Percentiles rank a stretch among this genome's conserved stretches.
These are phyloP conservation scores for Coreoperca whiteheadi DNA, from an alignment of 2,113 vertebrate genomes.

Conservation along the genomic window DNA sequence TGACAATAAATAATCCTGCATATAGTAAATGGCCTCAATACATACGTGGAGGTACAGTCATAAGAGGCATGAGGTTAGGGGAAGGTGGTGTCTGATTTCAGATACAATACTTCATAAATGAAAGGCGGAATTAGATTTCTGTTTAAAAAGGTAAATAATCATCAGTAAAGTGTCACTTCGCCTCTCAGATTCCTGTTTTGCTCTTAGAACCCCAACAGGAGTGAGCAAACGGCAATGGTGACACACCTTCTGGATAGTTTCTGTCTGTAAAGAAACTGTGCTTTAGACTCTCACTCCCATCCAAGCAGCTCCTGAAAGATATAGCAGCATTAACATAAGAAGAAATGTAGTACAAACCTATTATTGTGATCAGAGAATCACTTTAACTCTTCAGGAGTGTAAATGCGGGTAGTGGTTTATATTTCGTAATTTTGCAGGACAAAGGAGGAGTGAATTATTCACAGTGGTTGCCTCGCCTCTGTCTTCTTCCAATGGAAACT, in stretches of 20 bases:
- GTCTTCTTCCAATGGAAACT: neutral
- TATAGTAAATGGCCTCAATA: neutral
- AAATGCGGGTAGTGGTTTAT: neutral
- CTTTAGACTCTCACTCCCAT: neutral
- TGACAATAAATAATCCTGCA: neutral
- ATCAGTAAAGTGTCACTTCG: neutral
- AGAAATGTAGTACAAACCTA: neutral
- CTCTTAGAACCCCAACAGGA: neutral
- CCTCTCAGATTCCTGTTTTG: neutral
- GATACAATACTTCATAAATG: neutral
- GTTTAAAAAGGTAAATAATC: neutral
- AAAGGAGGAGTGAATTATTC: conserved; percentile 8
- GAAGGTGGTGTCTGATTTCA: neutral
- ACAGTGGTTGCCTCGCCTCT: neutral
- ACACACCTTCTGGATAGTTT: neutral
- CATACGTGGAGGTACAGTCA: neutral
- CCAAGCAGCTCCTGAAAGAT: neutral
- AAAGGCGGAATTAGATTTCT: neutral
- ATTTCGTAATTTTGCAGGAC: neutral
- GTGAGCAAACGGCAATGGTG: neutral
- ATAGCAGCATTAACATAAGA: neutral
- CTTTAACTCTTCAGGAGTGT: neutral
- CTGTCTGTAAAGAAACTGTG: neutral
- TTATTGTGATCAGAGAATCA: neutral
- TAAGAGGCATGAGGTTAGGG: neutral